phyloP scores from a whole-genome alignment of 2,113 vertebrate genomes.

The Ploceus nigricollis region DNA sequence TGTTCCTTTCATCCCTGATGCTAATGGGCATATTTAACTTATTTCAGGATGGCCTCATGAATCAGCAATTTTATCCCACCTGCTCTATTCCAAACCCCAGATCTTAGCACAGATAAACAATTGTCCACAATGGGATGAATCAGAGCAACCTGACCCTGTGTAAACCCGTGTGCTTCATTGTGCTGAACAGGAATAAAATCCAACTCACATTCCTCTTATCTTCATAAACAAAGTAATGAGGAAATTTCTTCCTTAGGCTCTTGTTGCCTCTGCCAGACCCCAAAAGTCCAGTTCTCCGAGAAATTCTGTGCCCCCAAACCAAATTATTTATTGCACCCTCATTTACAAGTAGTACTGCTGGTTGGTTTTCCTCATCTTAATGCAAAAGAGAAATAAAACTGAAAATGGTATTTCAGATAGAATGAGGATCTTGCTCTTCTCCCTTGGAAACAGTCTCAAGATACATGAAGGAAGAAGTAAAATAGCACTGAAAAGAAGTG shows the following conservation, averaged over 20 bases:
- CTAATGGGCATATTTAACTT: neutral
- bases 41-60: neutral
- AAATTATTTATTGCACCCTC: neutral
- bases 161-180: neutral
- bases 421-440: neutral
- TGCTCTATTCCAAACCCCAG: neutral
- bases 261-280: neutral
- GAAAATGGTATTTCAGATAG: neutral
- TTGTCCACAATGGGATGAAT: neutral
- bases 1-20: neutral
- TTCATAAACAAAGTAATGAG: neutral
- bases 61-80: neutral
- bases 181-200: neutral
- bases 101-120: neutral
- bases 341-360: neutral
- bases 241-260: neutral
- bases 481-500: neutral
- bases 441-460: neutral
- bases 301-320: neutral
- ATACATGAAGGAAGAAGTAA: neutral
- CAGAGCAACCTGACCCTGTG: neutral
- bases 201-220: neutral
- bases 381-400: neutral
- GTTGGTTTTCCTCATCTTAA: neutral
- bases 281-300: neutral